Base-by-base conservation (phyloP, 2,797 vertebrate species). In the Spinus olivaceus region DNA sequence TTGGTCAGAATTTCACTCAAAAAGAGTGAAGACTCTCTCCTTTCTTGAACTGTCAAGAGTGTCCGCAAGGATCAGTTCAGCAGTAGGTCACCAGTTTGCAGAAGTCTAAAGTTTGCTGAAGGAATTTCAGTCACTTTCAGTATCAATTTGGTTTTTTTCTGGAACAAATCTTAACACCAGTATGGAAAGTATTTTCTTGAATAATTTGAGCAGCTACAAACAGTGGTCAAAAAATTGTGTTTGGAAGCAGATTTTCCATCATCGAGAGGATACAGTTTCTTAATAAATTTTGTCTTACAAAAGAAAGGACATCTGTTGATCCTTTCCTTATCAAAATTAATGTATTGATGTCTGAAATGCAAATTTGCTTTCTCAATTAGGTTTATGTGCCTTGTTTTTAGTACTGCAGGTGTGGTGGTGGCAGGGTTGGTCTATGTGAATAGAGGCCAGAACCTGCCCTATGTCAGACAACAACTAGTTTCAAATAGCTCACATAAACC, bases 401-500 rank as follows among this genome's bases (percentile, higher is more conserved):
- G 8, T 42, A 27, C 8, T 3, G 2, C 6, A 7, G 3, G 8
- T 24, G 7, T 25, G 3, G 22, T 32, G 19, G 20, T 47, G 32
- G 16, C 12, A 71, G 14, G 8, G 4, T 2, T 72, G 13, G 4
- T 44, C 41, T 49, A 2, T 30, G 14, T 24, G 7, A 87, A 79
- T 11, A 66, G 28, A 54, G 19, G 10, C 8, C 33, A 78, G 41
- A 35, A 78, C 10, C 9, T 81, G 23, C 19, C 30, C 19, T 2
- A 3, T 22, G 14, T 63, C 12, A 5, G 25, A 57, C 5, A 60
- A 46, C 18, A 71, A 15, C 14, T 8, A 6, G 10, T 61, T 92
- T 30, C 54, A 72, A 23, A 41, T 1, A 4, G 11, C 32, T 82
- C 9, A 10, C 18, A 5, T 37, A 46, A 27, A 73, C 12, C 5